A percentile compares a stretch with the other conserved stretches of the same genome.
phyloP scores from a whole-genome alignment of 2,797 vertebrate species.

The Smutsia temminckii region DNA sequence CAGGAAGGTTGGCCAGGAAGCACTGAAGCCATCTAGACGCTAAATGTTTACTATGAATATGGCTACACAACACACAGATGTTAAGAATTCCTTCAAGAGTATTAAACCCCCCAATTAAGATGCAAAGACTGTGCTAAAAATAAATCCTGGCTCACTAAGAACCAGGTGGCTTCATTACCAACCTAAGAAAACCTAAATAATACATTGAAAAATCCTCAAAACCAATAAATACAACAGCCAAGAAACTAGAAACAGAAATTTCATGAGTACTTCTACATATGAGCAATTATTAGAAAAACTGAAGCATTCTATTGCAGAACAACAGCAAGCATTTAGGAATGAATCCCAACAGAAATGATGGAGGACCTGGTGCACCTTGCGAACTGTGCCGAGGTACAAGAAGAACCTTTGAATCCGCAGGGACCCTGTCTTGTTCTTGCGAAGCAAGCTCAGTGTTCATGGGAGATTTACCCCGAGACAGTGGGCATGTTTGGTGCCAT shows the following conservation, averaged over 20 bases:
- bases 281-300: background rate
- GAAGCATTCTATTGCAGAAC: background rate
- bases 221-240: no score
- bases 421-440: fast-evolving
- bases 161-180: fast-evolving
- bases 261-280: background rate
- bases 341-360: fast-evolving
- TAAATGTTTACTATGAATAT: fast-evolving
- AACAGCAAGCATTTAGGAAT: background rate
- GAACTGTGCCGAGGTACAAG: fast-evolving
- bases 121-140: background rate
- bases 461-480: fast-evolving
- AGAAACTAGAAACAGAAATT: background rate
- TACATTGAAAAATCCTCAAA: background rate
- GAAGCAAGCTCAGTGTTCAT: fast-evolving
- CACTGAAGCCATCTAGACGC: no score
- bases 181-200: background rate
- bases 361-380: fast-evolving
- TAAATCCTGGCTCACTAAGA: fast-evolving
- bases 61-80: fast-evolving
- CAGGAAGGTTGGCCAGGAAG: background rate
- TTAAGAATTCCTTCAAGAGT: no score
- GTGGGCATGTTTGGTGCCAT: fast-evolving
- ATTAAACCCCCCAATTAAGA: fast-evolving
- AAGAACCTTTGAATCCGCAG: fast-evolving